phyloP scores from a whole-genome alignment of 2,797 vertebrate species.

The Anabacerthia variegaticeps region DNA sequence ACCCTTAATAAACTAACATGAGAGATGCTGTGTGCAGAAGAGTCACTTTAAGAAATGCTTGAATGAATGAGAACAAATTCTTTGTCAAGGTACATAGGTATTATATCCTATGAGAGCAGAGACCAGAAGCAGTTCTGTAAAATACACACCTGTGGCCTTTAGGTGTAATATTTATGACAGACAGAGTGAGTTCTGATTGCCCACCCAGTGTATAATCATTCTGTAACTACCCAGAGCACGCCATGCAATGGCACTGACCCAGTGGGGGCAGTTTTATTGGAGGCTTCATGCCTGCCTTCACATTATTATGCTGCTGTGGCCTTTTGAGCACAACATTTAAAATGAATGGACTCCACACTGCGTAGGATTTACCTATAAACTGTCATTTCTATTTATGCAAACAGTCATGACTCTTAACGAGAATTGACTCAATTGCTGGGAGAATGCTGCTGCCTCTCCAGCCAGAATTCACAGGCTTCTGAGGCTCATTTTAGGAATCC shows the following conservation, averaged over 20 bases:
- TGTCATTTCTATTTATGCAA: slow-evolving; percentile 69
- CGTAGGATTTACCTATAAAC: slow-evolving; percentile 57
- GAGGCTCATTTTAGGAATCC: not conserved
- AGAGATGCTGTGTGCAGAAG: not conserved
- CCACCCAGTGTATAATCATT: slow-evolving; percentile 68
- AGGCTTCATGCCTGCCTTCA: slow-evolving; percentile 57
- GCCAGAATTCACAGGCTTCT: slow-evolving; percentile 9
- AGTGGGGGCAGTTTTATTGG: slow-evolving; percentile 64
- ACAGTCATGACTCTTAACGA: slow-evolving; percentile 41
- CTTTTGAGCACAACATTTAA: slow-evolving; percentile 64
- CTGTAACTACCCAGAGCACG: slow-evolving; percentile 67
- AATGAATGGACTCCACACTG: slow-evolving; percentile 61
- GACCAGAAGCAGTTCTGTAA: not conserved
- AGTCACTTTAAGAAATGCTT: slow-evolving; percentile 19
- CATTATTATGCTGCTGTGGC: slow-evolving; percentile 56
- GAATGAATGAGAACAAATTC: not conserved
- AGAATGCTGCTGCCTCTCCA: not conserved
- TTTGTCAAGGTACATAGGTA: not conserved
- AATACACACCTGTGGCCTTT: slow-evolving; percentile 50
- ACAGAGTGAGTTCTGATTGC: slow-evolving; percentile 60
- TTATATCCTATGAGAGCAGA: not conserved
- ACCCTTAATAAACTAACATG: slow-evolving; percentile 9
- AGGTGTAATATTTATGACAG: slow-evolving; percentile 41
- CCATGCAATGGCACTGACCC: slow-evolving; percentile 53
- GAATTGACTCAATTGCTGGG: slow-evolving; percentile 44